phyloP scores from a whole-genome alignment of 2,797 vertebrate genomes.

The Leptodactylus fallax region DNA sequence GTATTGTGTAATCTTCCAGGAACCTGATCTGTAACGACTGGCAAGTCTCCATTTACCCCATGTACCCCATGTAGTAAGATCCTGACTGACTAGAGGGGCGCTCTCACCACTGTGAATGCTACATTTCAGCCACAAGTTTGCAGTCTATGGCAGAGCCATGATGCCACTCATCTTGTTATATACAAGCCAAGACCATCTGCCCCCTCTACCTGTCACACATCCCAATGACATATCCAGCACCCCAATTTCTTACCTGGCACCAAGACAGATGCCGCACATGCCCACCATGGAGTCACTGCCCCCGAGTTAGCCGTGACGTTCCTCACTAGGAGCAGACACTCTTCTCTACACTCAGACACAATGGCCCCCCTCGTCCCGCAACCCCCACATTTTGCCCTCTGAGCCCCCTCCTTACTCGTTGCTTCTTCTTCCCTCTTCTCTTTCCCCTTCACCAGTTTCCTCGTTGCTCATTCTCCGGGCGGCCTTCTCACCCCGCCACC shows the following conservation, averaged over 20 bases:
- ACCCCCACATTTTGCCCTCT: background rate
- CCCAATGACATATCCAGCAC: too few species aligned
- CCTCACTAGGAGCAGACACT: background rate
- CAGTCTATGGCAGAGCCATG: background rate
- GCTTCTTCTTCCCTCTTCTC: constrained; percentile 28
- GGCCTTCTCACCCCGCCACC: constrained; percentile 42
- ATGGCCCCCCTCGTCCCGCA: background rate
- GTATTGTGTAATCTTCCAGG: too few species aligned
- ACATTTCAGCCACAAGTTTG: background rate
- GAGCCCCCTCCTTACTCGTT: constrained; percentile 48
- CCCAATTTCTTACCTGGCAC: too few species aligned
- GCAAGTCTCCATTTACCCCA: background rate
- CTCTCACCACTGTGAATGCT: background rate
- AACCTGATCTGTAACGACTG: too few species aligned
- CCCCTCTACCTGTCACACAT: background rate
- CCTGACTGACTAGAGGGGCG: background rate
- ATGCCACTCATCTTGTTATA: background rate
- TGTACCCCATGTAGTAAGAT: background rate
- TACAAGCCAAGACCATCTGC: background rate
- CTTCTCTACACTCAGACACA: constrained; percentile 31
- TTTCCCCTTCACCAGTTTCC: constrained; percentile 8
- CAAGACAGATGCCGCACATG: too few species aligned
- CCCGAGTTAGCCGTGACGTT: background rate
- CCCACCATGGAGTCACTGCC: background rate
- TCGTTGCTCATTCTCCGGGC: constrained; percentile 53